Evolutionary conservation across 1,140 invertebrate species (phyloP).

Genomic region (Megalopta genalis): DNA sequence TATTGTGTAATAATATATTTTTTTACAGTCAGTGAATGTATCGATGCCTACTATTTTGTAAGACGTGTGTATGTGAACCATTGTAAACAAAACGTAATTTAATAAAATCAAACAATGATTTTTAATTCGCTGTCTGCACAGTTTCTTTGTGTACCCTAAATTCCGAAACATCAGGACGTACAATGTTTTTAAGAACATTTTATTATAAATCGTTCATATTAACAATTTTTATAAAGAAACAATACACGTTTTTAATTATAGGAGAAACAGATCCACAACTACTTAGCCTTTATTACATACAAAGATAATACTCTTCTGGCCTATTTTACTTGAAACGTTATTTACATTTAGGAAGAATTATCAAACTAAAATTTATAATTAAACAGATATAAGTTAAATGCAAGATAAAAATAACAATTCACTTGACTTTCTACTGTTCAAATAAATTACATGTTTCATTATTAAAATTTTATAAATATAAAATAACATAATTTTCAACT

Average conservation of each 20-base stretch:
- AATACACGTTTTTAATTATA: conserved; percentile 54
- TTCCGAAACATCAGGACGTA: neutral
- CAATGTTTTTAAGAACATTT: conserved; percentile 37
- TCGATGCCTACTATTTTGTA: conserved; percentile 60
- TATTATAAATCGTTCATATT: conserved; percentile 49
- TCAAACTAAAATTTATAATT: conserved; percentile 13
- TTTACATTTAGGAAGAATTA: neutral
- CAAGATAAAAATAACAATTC: conserved; percentile 1
- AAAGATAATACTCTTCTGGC: conserved; percentile 23
- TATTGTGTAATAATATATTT: conserved; percentile 69
- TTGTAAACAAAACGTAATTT: conserved; percentile 63
- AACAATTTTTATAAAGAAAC: conserved; percentile 62
- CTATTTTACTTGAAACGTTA: conserved; percentile 30
- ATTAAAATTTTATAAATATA: conserved; percentile 12
- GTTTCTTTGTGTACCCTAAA: conserved; percentile 5
- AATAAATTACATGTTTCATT: conserved; percentile 12
- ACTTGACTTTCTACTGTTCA: neutral
- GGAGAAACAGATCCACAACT: conserved; percentile 54
- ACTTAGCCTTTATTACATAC: conserved; percentile 20
- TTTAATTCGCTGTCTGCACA: conserved; percentile 29
- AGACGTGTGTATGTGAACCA: conserved; percentile 61
- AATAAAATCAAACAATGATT: conserved; percentile 53
- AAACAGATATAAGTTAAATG: conserved; percentile 15
- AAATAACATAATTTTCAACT: neutral
- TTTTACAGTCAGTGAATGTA: conserved; percentile 61